phyloP scores from a whole-genome alignment of 2,888 invertebrate species.

The Mechanitis messenoides region DNA sequence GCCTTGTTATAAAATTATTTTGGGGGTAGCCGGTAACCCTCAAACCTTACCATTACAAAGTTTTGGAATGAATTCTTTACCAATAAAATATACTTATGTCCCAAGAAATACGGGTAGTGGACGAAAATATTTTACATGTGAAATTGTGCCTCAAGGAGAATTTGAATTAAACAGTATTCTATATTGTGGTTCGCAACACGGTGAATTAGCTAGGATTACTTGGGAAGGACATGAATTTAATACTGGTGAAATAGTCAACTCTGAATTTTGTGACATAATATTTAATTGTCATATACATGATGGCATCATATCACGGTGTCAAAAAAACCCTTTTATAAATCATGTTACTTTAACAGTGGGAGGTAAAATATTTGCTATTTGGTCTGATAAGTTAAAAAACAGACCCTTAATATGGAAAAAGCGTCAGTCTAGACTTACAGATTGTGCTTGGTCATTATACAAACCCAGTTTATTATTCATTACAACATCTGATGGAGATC shows the following conservation, averaged over 20 bases:
- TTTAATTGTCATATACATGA: conserved; percentile 80
- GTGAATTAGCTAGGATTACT: conserved; percentile 61
- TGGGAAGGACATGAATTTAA: conserved; percentile 84
- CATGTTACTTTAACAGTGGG: conserved; percentile 83
- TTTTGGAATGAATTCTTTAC: conserved; percentile 56
- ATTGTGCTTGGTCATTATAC: conserved; percentile 85
- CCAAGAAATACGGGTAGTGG: conserved; percentile 50
- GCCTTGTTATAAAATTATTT: conserved; percentile 77
- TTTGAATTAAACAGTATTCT: conserved; percentile 48
- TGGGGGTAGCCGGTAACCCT: conserved; percentile 62
- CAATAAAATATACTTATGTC: conserved; percentile 50
- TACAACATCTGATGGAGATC: conserved; percentile 82
- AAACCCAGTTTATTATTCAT: conserved; percentile 84
- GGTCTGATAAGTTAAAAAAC: conserved; percentile 80
- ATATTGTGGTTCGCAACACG: conserved; percentile 62
- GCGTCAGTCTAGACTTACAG: conserved; percentile 75
- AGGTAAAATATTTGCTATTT: conserved; percentile 83
- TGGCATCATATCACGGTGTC: conserved; percentile 79
- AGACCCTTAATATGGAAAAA: conserved; percentile 82
- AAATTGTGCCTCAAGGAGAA: conserved; percentile 49
- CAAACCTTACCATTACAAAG: conserved; percentile 61
- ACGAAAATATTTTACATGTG: conserved; percentile 60
- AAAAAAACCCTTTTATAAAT: conserved; percentile 78
- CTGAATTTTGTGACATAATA: conserved; percentile 70
- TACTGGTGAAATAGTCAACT: conserved; percentile 78